A percentile compares a stretch with the other conserved stretches of the same genome.
phyloP scores from a whole-genome alignment of 2,888 invertebrate species.

The Callinectes sapidus region DNA sequence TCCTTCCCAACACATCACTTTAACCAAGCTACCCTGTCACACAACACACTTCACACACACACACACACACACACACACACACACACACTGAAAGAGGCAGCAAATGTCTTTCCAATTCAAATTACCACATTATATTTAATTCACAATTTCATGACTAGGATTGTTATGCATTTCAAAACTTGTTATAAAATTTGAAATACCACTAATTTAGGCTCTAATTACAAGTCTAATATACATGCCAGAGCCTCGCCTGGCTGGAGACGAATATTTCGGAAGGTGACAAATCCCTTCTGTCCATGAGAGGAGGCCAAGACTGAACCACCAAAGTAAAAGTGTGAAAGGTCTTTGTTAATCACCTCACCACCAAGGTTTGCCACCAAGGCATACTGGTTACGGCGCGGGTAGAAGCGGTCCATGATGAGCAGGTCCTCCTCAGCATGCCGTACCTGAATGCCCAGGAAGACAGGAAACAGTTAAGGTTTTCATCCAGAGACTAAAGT shows the following conservation, averaged over 20 bases:
- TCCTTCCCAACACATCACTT: not conserved
- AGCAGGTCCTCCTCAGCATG: conserved; percentile 78
- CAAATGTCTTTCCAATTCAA: not conserved
- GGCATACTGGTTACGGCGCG: conserved; percentile 85
- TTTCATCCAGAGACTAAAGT: not conserved
- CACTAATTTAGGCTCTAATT: conserved; percentile 18
- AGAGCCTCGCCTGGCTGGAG: conserved; percentile 81
- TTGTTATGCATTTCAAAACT: not conserved
- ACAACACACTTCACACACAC: not conserved
- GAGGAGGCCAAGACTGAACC: conserved; percentile 81
- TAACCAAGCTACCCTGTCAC: not conserved
- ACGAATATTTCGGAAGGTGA: conserved; percentile 79
- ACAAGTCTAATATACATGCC: conserved; percentile 80
- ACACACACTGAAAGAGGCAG: not conserved
- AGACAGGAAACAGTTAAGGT: not conserved
- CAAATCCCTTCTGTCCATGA: conserved; percentile 76
- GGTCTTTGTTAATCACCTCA: conserved; percentile 81
- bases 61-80: no score
- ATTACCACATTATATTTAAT: not conserved
- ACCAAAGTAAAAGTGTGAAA: conserved; percentile 86
- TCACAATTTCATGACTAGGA: conserved; percentile 12
- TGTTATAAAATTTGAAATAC: not conserved
- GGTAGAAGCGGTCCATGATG: conserved; percentile 86
- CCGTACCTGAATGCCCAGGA: conserved; percentile 67
- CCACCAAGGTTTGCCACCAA: conserved; percentile 85